These are phyloP conservation scores for Ophion obscuratus DNA, from an alignment of 2,888 invertebrate species.

Conservation along the genomic window DNA sequence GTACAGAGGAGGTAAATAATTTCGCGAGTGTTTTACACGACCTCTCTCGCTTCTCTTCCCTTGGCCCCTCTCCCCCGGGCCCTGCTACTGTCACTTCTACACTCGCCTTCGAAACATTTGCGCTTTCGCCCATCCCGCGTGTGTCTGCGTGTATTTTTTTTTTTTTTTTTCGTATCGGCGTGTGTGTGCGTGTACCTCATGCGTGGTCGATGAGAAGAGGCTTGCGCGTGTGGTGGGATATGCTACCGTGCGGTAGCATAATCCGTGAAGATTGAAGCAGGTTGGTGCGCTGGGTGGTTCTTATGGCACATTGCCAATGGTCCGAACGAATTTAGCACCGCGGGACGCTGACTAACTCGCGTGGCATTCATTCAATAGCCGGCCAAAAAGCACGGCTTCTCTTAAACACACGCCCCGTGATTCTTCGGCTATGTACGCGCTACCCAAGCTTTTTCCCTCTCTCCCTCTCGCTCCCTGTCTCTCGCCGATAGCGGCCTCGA, in stretches of 20 bases:
- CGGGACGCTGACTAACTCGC: constrained; percentile 83
- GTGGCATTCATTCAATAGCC: constrained; percentile 83
- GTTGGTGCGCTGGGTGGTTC: constrained; percentile 84
- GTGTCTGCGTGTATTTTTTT: too few species aligned
- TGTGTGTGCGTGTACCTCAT: not conserved
- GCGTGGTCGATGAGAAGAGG: constrained; percentile 10
- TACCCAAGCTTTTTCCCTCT: constrained; percentile 22
- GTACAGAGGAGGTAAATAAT: constrained; percentile 37
- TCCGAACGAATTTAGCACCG: constrained; percentile 82
- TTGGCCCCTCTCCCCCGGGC: too few species aligned
- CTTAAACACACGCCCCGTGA: constrained; percentile 56
- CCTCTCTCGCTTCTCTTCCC: not conserved
- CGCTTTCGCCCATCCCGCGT: constrained; percentile 1
- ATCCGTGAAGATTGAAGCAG: constrained; percentile 75
- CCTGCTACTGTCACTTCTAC: too few species aligned
- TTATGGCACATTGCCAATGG: constrained; percentile 81
- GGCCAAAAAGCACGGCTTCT: constrained; percentile 76
- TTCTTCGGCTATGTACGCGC: constrained; percentile 23
- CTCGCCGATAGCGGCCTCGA: not conserved
- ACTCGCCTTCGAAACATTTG: constrained; percentile 40
- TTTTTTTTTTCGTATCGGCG: not conserved
- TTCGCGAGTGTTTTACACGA: constrained; percentile 42
- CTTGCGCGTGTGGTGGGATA: not conserved
- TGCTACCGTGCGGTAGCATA: constrained; percentile 2
- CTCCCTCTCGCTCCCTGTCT: not conserved